phyloP scores from a whole-genome alignment of 2,797 vertebrate genomes.

The Macropodus opercularis region DNA sequence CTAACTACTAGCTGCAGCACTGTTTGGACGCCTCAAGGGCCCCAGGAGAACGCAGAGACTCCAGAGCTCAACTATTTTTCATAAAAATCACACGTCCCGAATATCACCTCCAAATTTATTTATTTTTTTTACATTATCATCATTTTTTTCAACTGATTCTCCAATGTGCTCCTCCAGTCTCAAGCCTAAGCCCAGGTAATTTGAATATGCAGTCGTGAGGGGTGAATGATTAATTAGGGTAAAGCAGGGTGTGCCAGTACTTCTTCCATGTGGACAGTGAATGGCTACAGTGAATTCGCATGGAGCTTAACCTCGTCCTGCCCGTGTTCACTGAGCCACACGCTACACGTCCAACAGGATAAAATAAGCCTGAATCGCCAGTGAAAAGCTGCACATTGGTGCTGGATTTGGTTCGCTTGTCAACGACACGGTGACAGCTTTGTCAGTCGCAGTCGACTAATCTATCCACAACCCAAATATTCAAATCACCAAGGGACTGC shows the following conservation, averaged over 20 bases:
- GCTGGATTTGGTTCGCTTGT: neutral
- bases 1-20: constrained; percentile 48
- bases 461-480: constrained; percentile 28
- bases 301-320: constrained; percentile 65
- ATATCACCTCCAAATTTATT: neutral
- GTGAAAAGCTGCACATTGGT: constrained; percentile 20
- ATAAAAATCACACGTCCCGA: constrained; percentile 7
- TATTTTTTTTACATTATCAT: neutral
- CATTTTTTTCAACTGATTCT: constrained; percentile 23
- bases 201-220: constrained; percentile 78
- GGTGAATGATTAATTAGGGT: constrained; percentile 81
- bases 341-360: constrained; percentile 11
- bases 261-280: constrained; percentile 41
- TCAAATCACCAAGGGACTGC: constrained; percentile 49
- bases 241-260: constrained; percentile 59
- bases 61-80: constrained; percentile 31
- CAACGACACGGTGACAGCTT: constrained; percentile 21
- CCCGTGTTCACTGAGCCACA: constrained; percentile 39
- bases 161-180: constrained; percentile 19
- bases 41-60: constrained; percentile 22
- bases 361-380: constrained; percentile 8
- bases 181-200: constrained; percentile 57
- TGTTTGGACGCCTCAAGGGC: constrained; percentile 27
- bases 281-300: constrained; percentile 59
- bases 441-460: constrained; percentile 13